Conservation (phyloP, 2,888 invertebrate species). For the Ptilodon capucinus region DNA sequence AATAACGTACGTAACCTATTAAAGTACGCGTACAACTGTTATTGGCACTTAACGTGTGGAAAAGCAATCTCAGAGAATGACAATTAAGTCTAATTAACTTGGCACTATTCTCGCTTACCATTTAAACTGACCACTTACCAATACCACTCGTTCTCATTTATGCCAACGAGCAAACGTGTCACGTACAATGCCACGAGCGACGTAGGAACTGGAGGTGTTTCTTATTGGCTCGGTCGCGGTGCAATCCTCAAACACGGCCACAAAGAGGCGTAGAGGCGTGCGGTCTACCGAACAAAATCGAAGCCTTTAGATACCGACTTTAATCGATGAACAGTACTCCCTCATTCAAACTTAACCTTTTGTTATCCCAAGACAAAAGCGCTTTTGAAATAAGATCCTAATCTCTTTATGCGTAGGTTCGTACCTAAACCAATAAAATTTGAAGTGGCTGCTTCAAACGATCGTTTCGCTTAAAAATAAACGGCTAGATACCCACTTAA, state of each 20-base stretch:
- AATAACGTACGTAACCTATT: neutral
- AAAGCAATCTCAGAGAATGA: constrained; percentile 3
- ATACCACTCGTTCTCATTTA: constrained; percentile 17
- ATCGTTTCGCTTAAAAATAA: constrained; percentile 30
- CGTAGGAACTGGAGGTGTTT: constrained; percentile 19
- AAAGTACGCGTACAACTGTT: neutral
- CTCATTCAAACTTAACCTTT: constrained; percentile 34
- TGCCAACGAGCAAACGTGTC: constrained; percentile 19
- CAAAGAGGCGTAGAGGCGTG: constrained; percentile 6
- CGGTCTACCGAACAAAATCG: constrained; percentile 11
- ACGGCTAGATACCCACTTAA: constrained; percentile 19
- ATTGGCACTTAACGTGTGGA: constrained; percentile 2
- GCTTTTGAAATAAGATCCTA: constrained; percentile 34
- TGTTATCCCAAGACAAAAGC: constrained; percentile 35
- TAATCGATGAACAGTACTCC: constrained; percentile 32
- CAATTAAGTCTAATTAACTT: constrained; percentile 18
- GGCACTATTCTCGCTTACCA: constrained; percentile 3
- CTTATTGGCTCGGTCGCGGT: constrained; percentile 26
- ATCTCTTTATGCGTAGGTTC: constrained; percentile 30
- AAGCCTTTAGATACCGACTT: constrained; percentile 17
- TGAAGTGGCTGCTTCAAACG: constrained; percentile 22
- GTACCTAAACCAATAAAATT: constrained; percentile 31
- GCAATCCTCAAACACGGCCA: constrained; percentile 10
- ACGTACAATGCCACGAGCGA: constrained; percentile 24
- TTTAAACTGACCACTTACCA: constrained; percentile 19